These are phyloP conservation scores for Phyllotis vaccarum DNA, from an alignment of 2,797 vertebrate species.

Conservation along the genomic window DNA sequence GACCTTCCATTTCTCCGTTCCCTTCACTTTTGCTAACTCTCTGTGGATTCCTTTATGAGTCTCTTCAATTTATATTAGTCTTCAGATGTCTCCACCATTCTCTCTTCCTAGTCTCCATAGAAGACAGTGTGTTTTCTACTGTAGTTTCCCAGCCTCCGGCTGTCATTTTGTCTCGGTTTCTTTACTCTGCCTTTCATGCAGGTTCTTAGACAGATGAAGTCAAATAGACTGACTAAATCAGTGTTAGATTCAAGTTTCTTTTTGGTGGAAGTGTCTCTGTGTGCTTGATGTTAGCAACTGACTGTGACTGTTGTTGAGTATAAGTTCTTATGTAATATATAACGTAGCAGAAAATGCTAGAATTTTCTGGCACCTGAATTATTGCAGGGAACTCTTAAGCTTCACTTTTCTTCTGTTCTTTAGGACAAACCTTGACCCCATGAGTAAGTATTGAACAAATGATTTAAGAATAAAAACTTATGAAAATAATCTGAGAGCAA, in stretches of 20 bases:
- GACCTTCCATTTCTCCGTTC: too few relatives aligned
- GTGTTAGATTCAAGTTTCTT: neutral
- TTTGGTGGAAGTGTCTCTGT: neutral
- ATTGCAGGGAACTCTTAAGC: neutral
- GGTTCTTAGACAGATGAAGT: neutral
- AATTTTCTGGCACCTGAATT: neutral
- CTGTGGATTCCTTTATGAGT: neutral
- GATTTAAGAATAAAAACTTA: slow-evolving; percentile 21
- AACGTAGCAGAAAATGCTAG: neutral
- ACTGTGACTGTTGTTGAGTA: neutral
- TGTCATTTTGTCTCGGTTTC: neutral
- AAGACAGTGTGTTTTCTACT: neutral
- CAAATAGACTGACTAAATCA: neutral
- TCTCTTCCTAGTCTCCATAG: neutral
- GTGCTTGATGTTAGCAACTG: neutral
- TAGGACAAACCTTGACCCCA: neutral
- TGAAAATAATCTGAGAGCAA: neutral
- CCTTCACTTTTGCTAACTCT: neutral
- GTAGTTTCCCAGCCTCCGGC: neutral
- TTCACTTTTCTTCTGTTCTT: neutral
- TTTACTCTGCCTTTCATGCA: neutral
- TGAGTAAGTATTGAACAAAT: neutral
- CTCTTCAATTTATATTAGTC: neutral
- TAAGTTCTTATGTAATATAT: neutral
- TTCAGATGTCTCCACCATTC: too few relatives aligned